These are phyloP conservation scores for Callyntrura guangdongensis DNA, from an alignment of 2,888 invertebrate genomes.

Conservation along the genomic window DNA sequence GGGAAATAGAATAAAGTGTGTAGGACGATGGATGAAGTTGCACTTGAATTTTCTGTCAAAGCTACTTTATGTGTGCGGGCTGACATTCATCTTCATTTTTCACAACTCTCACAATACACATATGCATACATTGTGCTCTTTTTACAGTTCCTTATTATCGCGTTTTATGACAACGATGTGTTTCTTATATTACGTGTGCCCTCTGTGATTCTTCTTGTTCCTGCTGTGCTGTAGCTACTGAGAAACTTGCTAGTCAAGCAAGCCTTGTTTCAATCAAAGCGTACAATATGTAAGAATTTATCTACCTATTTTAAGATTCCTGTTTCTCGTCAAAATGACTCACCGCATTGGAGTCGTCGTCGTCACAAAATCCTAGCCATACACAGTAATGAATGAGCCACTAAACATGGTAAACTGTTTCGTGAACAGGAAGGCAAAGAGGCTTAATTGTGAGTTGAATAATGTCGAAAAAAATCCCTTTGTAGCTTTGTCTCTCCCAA, in stretches of 20 bases:
- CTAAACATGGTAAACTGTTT: slow-evolving; percentile 4
- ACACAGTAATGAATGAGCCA: neutral
- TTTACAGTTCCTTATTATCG: neutral
- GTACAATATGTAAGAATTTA: no score
- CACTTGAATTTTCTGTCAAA: slow-evolving; percentile 21
- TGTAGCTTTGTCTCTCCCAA: neutral
- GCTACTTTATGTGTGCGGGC: neutral
- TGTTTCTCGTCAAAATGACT: slow-evolving; percentile 39
- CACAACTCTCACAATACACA: no score
- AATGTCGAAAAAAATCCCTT: neutral
- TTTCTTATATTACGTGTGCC: neutral
- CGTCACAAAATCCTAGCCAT: neutral
- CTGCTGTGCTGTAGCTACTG: neutral
- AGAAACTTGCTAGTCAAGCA: neutral
- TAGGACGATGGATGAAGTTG: slow-evolving; percentile 20
- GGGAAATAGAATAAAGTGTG: neutral
- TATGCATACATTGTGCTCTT: no score
- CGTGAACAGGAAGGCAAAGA: slow-evolving; percentile 41
- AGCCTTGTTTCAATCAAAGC: neutral
- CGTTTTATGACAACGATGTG: neutral
- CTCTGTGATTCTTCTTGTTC: neutral
- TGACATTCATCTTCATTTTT: no score
- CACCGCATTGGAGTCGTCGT: neutral
- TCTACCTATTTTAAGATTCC: slow-evolving; percentile 5
- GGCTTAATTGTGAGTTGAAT: slow-evolving; percentile 17